A percentile compares a stretch with the other conserved stretches of the same genome.
Evolutionary conservation across 2,888 invertebrate genomes (phyloP).

Genomic region (Sussaba pulchella): DNA sequence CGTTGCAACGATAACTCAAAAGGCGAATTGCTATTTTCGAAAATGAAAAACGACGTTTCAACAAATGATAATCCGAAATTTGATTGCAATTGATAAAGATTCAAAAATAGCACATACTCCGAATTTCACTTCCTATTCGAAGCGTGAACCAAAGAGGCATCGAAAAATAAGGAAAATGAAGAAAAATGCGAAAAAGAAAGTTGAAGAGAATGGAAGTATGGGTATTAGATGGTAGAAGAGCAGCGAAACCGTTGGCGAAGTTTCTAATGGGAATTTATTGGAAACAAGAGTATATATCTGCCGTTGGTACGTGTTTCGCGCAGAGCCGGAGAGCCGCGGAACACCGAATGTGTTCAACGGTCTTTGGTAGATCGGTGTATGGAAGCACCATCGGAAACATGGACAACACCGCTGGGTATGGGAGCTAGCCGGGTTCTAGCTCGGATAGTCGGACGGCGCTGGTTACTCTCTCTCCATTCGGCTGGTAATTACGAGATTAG

Average conservation of each 20-base stretch:
- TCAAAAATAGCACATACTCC: no score
- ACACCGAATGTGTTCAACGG: constrained; percentile 45
- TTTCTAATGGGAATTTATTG: constrained; percentile 70
- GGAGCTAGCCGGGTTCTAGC: not conserved
- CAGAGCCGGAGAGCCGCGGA: constrained; percentile 20
- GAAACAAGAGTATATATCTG: constrained; percentile 52
- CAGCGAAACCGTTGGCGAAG: constrained; percentile 59
- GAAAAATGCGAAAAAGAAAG: constrained; percentile 1
- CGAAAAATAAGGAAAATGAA: constrained; percentile 11
- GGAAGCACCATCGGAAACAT: constrained; percentile 19
- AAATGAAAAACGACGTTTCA: no score
- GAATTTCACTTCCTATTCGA: not conserved
- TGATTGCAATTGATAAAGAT: no score
- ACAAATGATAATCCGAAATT: no score
- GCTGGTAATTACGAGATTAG: constrained; percentile 76
- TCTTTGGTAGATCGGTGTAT: constrained; percentile 11
- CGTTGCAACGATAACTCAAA: no score
- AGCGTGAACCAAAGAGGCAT: no score
- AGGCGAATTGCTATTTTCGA: no score
- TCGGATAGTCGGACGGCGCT: constrained; percentile 25
- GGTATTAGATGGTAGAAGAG: constrained; percentile 45
- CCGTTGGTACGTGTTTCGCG: constrained; percentile 27
- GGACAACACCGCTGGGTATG: not conserved
- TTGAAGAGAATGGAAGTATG: constrained; percentile 41
- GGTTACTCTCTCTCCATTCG: constrained; percentile 68